Conservation (phyloP, 1,140 invertebrate genomes). For the Drosophila quadrilineata region DNA sequence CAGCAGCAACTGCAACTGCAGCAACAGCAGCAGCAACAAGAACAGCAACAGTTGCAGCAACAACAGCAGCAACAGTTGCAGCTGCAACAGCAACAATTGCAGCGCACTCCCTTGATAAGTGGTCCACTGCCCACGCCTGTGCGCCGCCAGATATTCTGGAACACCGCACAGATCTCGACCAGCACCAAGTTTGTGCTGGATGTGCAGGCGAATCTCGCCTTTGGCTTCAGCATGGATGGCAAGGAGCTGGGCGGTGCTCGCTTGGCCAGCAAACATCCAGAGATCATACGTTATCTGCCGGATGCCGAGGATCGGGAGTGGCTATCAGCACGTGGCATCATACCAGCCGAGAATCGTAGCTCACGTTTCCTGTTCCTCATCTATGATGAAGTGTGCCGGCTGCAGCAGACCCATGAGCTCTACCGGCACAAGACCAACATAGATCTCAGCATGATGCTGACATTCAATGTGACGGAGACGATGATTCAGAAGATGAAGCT, state of each 20-base stretch:
- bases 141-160: slow-evolving; percentile 78
- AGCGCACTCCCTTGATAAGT: slow-evolving; percentile 39
- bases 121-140: slow-evolving; percentile 55
- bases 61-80: neutral
- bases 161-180: slow-evolving; percentile 71
- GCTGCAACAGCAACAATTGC: slow-evolving; percentile 21
- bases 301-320: slow-evolving; percentile 76
- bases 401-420: slow-evolving; percentile 65
- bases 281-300: slow-evolving; percentile 76
- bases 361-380: slow-evolving; percentile 76
- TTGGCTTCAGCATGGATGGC: slow-evolving; percentile 74
- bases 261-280: slow-evolving; percentile 77
- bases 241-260: slow-evolving; percentile 55
- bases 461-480: slow-evolving; percentile 67
- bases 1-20: slow-evolving; percentile 2
- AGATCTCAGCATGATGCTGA: slow-evolving; percentile 67
- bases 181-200: slow-evolving; percentile 77
- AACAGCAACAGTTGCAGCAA: slow-evolving; percentile 5
- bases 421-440: slow-evolving; percentile 66
- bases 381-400: slow-evolving; percentile 69
- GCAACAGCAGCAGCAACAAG: neutral
- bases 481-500: slow-evolving; percentile 80
- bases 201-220: slow-evolving; percentile 76
- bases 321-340: slow-evolving; percentile 67
- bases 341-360: slow-evolving; percentile 66